A percentile compares a stretch with the other conserved stretches of the same genome.
phyloP scores from a whole-genome alignment of 2,797 vertebrate genomes.

The Sorex maritimensis region DNA sequence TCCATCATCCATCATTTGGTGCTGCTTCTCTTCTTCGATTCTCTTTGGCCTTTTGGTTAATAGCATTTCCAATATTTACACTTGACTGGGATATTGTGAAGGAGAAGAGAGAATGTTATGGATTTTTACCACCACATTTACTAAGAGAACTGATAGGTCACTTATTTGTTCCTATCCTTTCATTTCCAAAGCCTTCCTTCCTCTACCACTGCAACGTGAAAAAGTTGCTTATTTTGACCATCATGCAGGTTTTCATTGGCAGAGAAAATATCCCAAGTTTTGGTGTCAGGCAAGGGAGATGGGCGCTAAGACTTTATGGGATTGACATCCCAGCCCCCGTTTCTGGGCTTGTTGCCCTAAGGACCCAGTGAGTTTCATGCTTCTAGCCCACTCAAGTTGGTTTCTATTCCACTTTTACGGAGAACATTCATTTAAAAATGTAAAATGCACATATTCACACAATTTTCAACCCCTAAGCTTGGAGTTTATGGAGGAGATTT shows the following conservation, averaged over 20 bases:
- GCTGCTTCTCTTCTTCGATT: constrained; percentile 17
- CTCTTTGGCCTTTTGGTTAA: constrained; percentile 66
- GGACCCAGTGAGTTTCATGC: not conserved
- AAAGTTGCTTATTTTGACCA: constrained; percentile 9
- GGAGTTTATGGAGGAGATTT: not conserved
- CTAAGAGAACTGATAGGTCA: not conserved
- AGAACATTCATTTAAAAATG: constrained; percentile 16
- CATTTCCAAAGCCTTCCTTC: constrained; percentile 32
- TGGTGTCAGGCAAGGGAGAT: not conserved
- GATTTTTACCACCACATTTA: not conserved
- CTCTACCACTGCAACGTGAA: not conserved
- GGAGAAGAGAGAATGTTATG: constrained; percentile 26
- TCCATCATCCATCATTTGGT: constrained; percentile 28
- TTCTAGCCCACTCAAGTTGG: not conserved
- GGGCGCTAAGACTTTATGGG: not conserved
- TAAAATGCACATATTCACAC: not conserved
- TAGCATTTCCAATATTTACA: constrained; percentile 62
- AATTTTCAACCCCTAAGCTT: not conserved
- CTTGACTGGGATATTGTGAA: constrained; percentile 41
- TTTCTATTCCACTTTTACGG: constrained; percentile 2
- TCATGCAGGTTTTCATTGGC: not conserved
- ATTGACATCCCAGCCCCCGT: not conserved
- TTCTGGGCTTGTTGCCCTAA: not conserved
- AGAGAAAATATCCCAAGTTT: not conserved
- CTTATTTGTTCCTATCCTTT: constrained; percentile 45